phyloP scores from a whole-genome alignment of 1,140 invertebrate genomes.

The Brachionus rubens region DNA sequence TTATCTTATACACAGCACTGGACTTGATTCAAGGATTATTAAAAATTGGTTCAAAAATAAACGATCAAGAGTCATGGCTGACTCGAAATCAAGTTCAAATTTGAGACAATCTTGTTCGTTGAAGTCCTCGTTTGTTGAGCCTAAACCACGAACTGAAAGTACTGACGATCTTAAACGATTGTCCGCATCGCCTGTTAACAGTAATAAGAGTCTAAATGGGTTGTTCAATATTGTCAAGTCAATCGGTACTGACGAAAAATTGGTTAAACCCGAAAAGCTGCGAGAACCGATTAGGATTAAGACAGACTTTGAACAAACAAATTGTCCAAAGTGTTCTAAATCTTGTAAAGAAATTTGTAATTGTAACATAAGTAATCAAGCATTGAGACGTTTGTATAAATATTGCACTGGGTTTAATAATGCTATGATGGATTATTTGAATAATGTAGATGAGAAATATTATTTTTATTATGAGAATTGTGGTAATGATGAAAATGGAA shows the following conservation, averaged over 20 bases:
- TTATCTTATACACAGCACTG: conserved; percentile 5
- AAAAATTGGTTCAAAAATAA: conserved; percentile 42
- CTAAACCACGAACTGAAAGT: background rate
- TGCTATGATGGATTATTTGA: background rate
- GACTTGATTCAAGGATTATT: conserved; percentile 17
- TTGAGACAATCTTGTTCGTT: background rate
- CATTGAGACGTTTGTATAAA: conserved; percentile 17
- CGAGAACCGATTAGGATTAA: background rate
- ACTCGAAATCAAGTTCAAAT: background rate
- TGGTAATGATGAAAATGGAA: conserved; percentile 19
- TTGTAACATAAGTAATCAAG: conserved; percentile 10
- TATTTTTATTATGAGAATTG: background rate
- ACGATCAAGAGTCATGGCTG: conserved; percentile 6
- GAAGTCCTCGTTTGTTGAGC: too few relatives aligned
- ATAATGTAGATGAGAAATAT: conserved; percentile 3
- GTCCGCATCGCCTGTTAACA: too few relatives aligned
- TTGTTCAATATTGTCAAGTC: conserved; percentile 9
- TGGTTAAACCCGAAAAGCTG: background rate
- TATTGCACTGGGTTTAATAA: conserved; percentile 6
- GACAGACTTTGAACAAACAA: too few relatives aligned
- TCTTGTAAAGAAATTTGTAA: background rate
- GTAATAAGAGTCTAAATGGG: conserved; percentile 3
- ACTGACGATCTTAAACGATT: too few relatives aligned
- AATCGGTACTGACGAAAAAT: background rate
- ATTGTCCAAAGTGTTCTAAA: background rate